These are phyloP conservation scores for Apamea crenata DNA, from an alignment of 2,888 invertebrate species.

Conservation along the genomic window DNA sequence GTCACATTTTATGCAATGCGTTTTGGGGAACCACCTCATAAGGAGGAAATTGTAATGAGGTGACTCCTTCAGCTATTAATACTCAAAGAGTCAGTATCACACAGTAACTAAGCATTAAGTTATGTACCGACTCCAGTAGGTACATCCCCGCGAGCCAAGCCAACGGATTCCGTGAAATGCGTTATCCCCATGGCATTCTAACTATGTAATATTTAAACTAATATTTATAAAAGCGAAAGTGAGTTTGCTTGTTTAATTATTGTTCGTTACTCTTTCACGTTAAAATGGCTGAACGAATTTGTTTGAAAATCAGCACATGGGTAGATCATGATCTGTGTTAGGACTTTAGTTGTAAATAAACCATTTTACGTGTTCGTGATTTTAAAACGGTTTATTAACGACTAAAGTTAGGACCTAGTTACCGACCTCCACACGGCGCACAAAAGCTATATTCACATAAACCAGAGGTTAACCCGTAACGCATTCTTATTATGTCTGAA, in stretches of 20 bases:
- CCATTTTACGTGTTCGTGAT: too few relatives aligned
- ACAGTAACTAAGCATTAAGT: neutral
- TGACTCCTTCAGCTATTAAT: conserved; percentile 19
- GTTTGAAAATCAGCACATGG: too few relatives aligned
- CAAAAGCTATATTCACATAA: neutral
- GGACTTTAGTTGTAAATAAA: too few relatives aligned
- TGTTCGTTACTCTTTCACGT: neutral
- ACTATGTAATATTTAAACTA: neutral
- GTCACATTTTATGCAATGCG: neutral
- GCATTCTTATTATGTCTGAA: neutral
- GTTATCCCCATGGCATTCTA: neutral
- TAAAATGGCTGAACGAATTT: neutral
- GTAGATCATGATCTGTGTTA: neutral
- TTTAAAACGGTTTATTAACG: too few relatives aligned
- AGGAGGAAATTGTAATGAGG: neutral
- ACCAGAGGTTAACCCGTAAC: neutral
- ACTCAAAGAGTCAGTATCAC: neutral
- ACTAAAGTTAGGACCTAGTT: neutral
- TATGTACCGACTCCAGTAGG: neutral
- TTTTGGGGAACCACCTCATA: neutral
- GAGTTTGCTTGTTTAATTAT: neutral
- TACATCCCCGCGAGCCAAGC: neutral
- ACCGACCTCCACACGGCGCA: neutral
- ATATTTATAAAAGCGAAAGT: neutral
- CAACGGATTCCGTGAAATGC: neutral